These are phyloP conservation scores for Platerodrilus igneus DNA, from an alignment of 2,888 invertebrate genomes.

Conservation along the genomic window DNA sequence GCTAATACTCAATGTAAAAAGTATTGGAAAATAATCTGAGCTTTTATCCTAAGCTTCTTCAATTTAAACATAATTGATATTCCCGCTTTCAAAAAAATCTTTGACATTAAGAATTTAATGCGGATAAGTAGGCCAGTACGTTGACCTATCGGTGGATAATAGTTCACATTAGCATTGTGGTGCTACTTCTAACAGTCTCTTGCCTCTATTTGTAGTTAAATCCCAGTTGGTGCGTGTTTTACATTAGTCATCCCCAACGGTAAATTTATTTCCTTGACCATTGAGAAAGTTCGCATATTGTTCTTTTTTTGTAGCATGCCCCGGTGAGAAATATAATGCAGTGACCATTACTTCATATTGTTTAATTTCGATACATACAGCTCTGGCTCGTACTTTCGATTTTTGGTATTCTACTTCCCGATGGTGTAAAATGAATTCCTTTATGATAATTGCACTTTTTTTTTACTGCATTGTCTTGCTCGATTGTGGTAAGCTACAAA, in stretches of 20 bases:
- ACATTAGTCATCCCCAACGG: background rate
- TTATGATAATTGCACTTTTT: constrained; percentile 21
- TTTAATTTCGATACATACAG: constrained; percentile 9
- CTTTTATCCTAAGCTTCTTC: background rate
- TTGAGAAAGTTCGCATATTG: constrained; percentile 10
- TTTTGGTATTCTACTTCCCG: constrained; percentile 10
- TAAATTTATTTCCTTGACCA: constrained; percentile 3
- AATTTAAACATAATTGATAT: background rate
- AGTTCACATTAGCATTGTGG: background rate
- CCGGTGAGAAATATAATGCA: constrained; percentile 15
- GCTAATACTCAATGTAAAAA: background rate
- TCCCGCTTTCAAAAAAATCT: background rate
- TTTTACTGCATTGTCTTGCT: constrained; percentile 22
- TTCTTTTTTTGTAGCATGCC: constrained; percentile 15
- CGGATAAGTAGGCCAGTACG: constrained; percentile 2
- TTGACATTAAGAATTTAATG: background rate
- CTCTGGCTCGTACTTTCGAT: constrained; percentile 10
- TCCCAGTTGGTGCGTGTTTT: constrained; percentile 1
- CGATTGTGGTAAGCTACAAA: constrained; percentile 22
- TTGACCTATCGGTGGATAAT: background rate
- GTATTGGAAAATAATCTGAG: background rate
- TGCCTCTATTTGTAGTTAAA: constrained; percentile 3
- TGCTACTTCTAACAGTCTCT: background rate
- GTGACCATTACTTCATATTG: constrained; percentile 7
- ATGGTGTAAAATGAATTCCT: constrained; percentile 14